Evolutionary conservation across 2,113 vertebrate species (phyloP).

Genomic region (Hippolais icterina): DNA sequence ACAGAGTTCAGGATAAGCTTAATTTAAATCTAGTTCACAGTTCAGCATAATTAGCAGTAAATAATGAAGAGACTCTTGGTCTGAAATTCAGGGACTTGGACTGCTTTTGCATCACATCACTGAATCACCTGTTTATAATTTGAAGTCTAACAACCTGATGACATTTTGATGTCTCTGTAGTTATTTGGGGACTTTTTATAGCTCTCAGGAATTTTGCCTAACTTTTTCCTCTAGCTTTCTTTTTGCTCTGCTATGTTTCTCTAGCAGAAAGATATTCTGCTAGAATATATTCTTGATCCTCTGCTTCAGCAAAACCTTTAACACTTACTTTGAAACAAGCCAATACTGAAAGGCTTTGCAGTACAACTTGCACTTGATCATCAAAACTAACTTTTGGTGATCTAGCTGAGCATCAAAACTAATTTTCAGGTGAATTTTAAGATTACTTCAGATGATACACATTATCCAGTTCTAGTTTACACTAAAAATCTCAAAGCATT

Average conservation of each 20-base stretch:
- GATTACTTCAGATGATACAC: neutral
- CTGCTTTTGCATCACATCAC: neutral
- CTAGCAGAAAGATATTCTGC: neutral
- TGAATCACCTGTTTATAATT: conserved; percentile 18
- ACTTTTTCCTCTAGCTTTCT: neutral
- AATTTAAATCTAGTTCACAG: neutral
- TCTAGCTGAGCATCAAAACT: neutral
- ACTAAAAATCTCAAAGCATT: neutral
- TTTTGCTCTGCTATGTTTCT: neutral
- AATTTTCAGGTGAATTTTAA: neutral
- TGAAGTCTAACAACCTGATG: conserved; percentile 4
- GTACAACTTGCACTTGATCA: neutral
- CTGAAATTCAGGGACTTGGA: neutral
- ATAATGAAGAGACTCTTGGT: neutral
- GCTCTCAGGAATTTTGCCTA: neutral
- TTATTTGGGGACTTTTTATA: conserved; percentile 32
- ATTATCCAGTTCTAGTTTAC: neutral
- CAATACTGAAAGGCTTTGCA: neutral
- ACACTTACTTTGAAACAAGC: neutral
- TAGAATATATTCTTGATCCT: neutral
- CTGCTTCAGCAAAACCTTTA: conserved; percentile 1
- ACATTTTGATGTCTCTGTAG: conserved; percentile 43
- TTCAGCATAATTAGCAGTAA: neutral
- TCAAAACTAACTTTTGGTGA: neutral
- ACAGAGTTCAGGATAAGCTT: neutral